Base-by-base conservation (phyloP, 2,797 vertebrate genomes). In the Schizopygopsis pylzovi region DNA sequence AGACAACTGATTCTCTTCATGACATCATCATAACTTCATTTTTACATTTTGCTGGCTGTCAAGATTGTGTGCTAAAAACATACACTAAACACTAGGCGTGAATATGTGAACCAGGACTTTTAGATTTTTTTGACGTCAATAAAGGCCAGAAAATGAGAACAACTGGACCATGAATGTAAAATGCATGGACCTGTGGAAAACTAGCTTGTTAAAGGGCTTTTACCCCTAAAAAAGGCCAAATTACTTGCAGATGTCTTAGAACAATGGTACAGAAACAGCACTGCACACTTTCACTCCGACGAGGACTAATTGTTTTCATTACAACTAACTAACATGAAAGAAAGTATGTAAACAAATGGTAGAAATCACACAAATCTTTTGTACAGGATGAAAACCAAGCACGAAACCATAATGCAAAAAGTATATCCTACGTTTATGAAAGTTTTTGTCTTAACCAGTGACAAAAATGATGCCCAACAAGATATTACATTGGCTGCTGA, bases 211-310 rank as follows among this genome's bases (percentile, higher is more conserved):
- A 90, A 92, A 91, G 84, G 73, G 80, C 72, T 59, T 67, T 79
- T 84, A 79, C 28, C 65, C 81, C 22, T 37, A 59, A 39, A 87
- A 84, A 87, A 39, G n/a, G 4, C 28, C 78, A 91, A 93, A 94
- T 92, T 84, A 90, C 88, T 92, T 89, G 88, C 93, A 94, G 92
- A 95, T 94, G 93, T 93, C 80, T 72, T 54, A 71, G 67, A 73
- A 87, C 43, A 79, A 54, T 87, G 76, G 88, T 87, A 61, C 70
- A 67, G 54, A 67, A 85, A 81, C 33, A 54, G 63, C 33, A 52
- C 45, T 72, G 41, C 52, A 78, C 15, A 5, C 68, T 77, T 78
- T 85, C 45, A 56, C 39, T 37, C 18, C 8, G 2, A 71, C 47
- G 8, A 65, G 12, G 61, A 72, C 68, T 65, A 52, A 81, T 18